Base-by-base conservation (phyloP, 1,140 invertebrate species). In the Calosoma granatense region DNA sequence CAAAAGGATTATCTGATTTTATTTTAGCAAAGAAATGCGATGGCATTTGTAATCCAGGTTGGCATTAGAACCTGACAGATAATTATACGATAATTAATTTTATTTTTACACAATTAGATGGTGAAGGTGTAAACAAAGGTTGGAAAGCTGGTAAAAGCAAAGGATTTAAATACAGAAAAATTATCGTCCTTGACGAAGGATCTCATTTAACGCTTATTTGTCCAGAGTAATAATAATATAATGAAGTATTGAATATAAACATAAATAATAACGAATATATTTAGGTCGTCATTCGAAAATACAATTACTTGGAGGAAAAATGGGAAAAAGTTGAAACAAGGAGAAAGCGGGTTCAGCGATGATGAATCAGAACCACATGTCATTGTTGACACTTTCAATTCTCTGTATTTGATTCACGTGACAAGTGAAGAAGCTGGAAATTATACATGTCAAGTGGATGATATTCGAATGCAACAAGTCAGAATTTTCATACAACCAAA, bases 331-430 rank as follows among this genome's bases (percentile, higher is more conserved):
- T 62, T 79, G 54, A 66, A 69, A 63, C 68, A 69, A 52, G 76
- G 75, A 12, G 65, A 63, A 22, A 36, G 6, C 54, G 69, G 64
- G 6, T 69, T 71, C 56, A 68, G 69, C 19, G 71, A 73, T 56
- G 67, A 67, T 20, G 67, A 75, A 60, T 56, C 62, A 14, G 72
- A 74, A 58, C 71, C 74, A 1, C 67, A 73, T 61, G 66, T 79
- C 6, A 65, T 76, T 2, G 74, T 81, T 9, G 79, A 81, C 60
- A 67, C 72, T 0, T 80, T 78, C 61, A 75, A 74, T 55, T 77
- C 74, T 1, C 64, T 82, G n/a, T 80, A 80, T 65, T 67, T 82
- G n/a, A 61, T 69, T 66, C 75, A 76, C 55, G 75, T 80, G 1
- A 75, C 75, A 19, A 65, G 63, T 53, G 57, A 66, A 0, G 78